Base-by-base conservation (phyloP, 2,888 invertebrate species). In the Nudaria mundana region DNA sequence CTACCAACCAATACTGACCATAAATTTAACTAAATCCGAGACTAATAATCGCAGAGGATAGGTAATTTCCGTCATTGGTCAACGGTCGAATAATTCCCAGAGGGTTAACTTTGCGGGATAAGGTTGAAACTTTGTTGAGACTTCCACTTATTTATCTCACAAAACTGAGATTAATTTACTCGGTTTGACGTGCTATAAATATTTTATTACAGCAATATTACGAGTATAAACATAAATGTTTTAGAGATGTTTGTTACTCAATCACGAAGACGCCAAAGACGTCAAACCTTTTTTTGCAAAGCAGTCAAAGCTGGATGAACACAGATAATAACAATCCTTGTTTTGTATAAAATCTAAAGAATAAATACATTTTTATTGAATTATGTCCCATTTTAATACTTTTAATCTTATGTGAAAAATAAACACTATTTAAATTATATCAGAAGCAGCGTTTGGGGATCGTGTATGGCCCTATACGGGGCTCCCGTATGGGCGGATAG, bases 11-110 rank as follows among this genome's bases (percentile, higher is more conserved):
- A n/a, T 40, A 37, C 44, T 53, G 46, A 46, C 60, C 64, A 60
- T 68, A 59, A 67, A 76, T 79, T 76, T 75, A 78, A 77, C 79
- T 76, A 77, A 71, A 68, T 70, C 70, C 62, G n/a, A 59, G 64
- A 71, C 71, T 76, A 78, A 79, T 78, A 71, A 71, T 63, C 65
- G 63, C 65, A 57, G 49, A 64, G 64, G 60, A 61, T 63, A 73
- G 75, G 71, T 69, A 68, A 68, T 66, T 61, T 44, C 54, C 65
- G 53, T 62, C 64, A 48, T 59, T 66, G 69, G 68, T 66, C 71
- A 66, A 50, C 52, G 63, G 63, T 62, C 75, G 70, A 78, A 78
- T 77, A 75, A 76, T 78, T 73, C 61, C 55, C 52, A 40, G 53
- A 62, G 56, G 61, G 66, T 56, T 46, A 62, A 60, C 59, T 64